A percentile compares a stretch with the other conserved stretches of the same genome.
phyloP scores from a whole-genome alignment of 1,140 invertebrate genomes.

The Bombyx mori region DNA sequence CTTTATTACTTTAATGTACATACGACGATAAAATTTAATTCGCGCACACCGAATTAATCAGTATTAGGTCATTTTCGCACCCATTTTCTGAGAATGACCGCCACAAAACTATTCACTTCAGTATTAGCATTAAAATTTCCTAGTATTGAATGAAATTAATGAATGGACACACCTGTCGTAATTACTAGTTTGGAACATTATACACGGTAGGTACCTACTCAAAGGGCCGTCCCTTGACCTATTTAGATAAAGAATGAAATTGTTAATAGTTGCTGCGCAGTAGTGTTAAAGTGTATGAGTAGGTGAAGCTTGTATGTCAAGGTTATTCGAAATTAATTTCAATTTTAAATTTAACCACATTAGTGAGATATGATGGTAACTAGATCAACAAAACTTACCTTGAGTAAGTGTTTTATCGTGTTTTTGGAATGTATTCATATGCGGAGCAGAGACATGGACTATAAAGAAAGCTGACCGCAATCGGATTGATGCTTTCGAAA shows the following conservation, averaged over 20 bases:
- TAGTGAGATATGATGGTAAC: no score
- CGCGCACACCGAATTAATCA: neutral
- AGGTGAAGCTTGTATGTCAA: no score
- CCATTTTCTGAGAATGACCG: slow-evolving; percentile 1
- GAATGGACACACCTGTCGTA: slow-evolving; percentile 5
- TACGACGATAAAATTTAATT: neutral
- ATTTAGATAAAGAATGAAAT: slow-evolving; percentile 6
- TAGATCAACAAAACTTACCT: no score
- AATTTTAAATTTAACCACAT: no score
- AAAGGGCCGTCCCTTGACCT: slow-evolving; percentile 7
- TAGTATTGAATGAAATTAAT: slow-evolving; percentile 3
- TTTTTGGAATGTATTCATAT: no score
- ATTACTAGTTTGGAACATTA: neutral
- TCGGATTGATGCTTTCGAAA: no score
- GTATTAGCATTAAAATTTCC: slow-evolving; percentile 1
- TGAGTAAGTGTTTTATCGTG: no score
- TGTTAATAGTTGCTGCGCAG: neutral
- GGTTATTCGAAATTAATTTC: no score
- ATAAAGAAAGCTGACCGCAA: no score
- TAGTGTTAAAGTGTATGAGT: neutral
- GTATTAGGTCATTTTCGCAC: no score
- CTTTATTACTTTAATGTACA: neutral
- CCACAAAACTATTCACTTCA: neutral
- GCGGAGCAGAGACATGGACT: no score
- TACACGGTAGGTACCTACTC: neutral